Base-by-base conservation (phyloP, 2,797 vertebrate genomes). In the Ficedula albicollis region DNA sequence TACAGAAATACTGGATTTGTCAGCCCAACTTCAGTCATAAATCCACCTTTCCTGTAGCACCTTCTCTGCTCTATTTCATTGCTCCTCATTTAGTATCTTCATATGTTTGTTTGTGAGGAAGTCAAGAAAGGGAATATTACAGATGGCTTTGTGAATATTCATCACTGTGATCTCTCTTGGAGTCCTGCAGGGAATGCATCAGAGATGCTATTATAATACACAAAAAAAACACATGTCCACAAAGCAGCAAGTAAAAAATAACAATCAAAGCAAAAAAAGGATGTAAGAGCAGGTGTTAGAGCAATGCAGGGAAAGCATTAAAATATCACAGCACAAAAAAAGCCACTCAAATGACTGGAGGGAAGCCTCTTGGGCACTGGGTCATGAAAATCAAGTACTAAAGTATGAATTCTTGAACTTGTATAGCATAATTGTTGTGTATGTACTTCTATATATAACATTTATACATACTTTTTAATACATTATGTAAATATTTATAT, bases 101-200 rank as follows among this genome's bases (percentile, higher is more conserved):
- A 99, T 99, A 98, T 99, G 98, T 81, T 98, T 97, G 98, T 99
- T 99, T 89, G 99, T 99, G 93, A 99, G 98, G 97, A 99, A 99
- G 98, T 99, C 99, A 95, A 99, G 99, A 95, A 98, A 98, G 79
- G 99, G 99, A 97, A 99, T 98, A 96, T 98, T 99, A 94, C 98
- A 97, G 96, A 99, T 98, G 32, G 99, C 99, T 98, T 99, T 99
- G 97, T 99, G 99, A 97, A 99, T 98, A 89, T 99, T 99, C 98
- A 98, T 98, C 93, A 98, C 98, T 68, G 98, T 99, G 94, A 99
- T 98, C 96, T 99, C 99, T 97, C 98, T 98, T 23, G 99, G 99
- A 96, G 98, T 95, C 97, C 99, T 99, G 96, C 87, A 96, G 70
- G 85, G 89, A 97, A 97, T 68, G 79, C 95, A 94, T 87, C 82